These are phyloP conservation scores for Chironomus riparius DNA, from an alignment of 2,888 invertebrate genomes.

Conservation along the genomic window DNA sequence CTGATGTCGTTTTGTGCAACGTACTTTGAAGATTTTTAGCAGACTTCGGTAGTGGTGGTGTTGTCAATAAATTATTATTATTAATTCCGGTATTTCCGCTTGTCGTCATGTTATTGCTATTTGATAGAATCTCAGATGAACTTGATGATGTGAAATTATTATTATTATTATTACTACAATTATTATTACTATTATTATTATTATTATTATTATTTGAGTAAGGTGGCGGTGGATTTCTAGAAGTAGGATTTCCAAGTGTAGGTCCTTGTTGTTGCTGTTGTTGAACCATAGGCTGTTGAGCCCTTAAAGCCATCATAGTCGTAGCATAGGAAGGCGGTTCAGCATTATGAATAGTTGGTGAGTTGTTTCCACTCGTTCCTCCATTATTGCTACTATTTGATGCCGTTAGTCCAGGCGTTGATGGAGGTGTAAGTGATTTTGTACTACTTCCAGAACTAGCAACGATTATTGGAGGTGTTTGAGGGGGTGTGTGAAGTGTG, in stretches of 20 bases:
- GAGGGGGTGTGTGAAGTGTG: conserved; percentile 45
- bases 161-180: conserved; percentile 32
- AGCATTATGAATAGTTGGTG: conserved; percentile 47
- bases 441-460: conserved; percentile 40
- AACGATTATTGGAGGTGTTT: conserved; percentile 48
- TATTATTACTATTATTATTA: conserved; percentile 29
- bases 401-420: conserved; percentile 33
- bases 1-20: conserved; percentile 34
- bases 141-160: conserved; percentile 35
- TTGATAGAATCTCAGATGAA: conserved; percentile 16
- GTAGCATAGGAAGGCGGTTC: conserved; percentile 89
- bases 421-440: conserved; percentile 33
- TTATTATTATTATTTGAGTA: conserved; percentile 39
- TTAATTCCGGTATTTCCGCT: conserved; percentile 30
- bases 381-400: conserved; percentile 31
- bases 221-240: conserved; percentile 57
- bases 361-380: conserved; percentile 24
- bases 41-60: conserved; percentile 47
- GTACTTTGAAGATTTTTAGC: conserved; percentile 30
- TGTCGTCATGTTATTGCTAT: conserved; percentile 3
- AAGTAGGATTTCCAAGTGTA: conserved; percentile 35
- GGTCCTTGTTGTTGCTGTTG: conserved; percentile 25
- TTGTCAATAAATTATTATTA: conserved; percentile 42
- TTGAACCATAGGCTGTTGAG: conserved; percentile 35
- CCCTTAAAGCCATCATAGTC: conserved; percentile 67